These are phyloP conservation scores for Corbicula japonica DNA, from an alignment of 2,888 invertebrate genomes.

Conservation along the genomic window DNA sequence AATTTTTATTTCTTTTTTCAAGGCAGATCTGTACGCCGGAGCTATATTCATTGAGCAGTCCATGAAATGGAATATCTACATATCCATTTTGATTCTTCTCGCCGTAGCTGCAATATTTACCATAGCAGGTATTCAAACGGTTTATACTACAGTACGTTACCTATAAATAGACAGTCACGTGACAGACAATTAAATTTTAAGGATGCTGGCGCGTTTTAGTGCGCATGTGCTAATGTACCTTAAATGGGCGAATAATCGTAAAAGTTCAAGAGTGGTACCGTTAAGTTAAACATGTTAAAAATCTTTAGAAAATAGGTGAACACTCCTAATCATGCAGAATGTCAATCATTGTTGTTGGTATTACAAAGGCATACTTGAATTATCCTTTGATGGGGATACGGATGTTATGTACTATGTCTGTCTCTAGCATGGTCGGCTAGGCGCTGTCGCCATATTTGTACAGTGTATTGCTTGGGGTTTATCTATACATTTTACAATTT, in stretches of 20 bases:
- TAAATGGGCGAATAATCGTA: neutral
- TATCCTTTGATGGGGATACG: too few relatives aligned
- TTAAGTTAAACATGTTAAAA: too few relatives aligned
- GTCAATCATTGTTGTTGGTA: too few relatives aligned
- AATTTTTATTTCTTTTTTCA: constrained; percentile 33
- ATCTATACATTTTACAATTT: too few relatives aligned
- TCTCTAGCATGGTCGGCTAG: too few relatives aligned
- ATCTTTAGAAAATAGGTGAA: too few relatives aligned
- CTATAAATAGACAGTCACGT: neutral
- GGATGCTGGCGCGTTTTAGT: neutral
- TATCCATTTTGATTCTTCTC: constrained; percentile 86
- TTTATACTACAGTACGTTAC: neutral
- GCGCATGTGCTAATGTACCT: neutral
- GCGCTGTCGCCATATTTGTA: too few relatives aligned
- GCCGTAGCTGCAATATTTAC: constrained; percentile 87
- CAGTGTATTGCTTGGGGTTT: too few relatives aligned
- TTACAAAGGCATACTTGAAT: too few relatives aligned
- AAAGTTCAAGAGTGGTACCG: neutral
- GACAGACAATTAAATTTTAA: neutral
- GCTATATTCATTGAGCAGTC: constrained; percentile 88
- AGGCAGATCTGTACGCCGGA: constrained; percentile 88
- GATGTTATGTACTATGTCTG: too few relatives aligned
- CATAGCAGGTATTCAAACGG: constrained; percentile 84
- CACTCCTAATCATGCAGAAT: too few relatives aligned
- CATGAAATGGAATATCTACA: constrained; percentile 87